Base-by-base conservation (phyloP, 1,140 invertebrate species). In the Probaryconus sp. region DNA sequence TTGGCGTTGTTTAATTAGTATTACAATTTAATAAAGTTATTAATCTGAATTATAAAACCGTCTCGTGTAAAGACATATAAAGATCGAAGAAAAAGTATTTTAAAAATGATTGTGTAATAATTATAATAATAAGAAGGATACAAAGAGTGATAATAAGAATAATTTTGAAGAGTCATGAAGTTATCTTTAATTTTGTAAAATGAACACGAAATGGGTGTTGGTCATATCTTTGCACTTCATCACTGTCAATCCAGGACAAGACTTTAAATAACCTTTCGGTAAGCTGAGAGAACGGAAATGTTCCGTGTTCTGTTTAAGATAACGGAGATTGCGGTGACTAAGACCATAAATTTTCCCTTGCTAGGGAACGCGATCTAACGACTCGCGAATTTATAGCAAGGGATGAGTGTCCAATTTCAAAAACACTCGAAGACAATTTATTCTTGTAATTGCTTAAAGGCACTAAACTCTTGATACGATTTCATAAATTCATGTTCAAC, bases 241-340 rank as follows among this genome's bases (percentile, higher is more conserved):
- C 73, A 70, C 50, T 76, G 73, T 71, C 73, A 76, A 76, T 63
- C 63, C 67, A 11, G 33, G 50, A 61, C 73, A 67, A 71, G 73
- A 71, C 73, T 76, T 71, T 76, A 71, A 76, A 76, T 76, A 71
- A 60, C 67, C 67, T 70, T 76, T 70, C 73, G 73, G 73, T 70
- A 71, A 71, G 67, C 45, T 24, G 73, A 76, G 73, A 76, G 56
- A 71, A 63, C 73, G 73, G 73, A 71, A 76, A 76, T 68, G 73
- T 76, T 76, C 73, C 73, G 67, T 76, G 79, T 74, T 80, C 80
- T 77, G 76, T 78, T 84, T 81, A 83, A 83, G 83, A 84, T 84
- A 85, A 82, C 80, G 77, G 77, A 84, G 82, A 84, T 85, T 81
- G 79, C 76, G 68, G 51, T 73, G 61, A 74, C 82, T 76, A 74